Percentiles rank a stretch among this genome's conserved stretches.
Evolutionary conservation across 2,113 vertebrate genomes (phyloP).

Genomic region (Apus apus): DNA sequence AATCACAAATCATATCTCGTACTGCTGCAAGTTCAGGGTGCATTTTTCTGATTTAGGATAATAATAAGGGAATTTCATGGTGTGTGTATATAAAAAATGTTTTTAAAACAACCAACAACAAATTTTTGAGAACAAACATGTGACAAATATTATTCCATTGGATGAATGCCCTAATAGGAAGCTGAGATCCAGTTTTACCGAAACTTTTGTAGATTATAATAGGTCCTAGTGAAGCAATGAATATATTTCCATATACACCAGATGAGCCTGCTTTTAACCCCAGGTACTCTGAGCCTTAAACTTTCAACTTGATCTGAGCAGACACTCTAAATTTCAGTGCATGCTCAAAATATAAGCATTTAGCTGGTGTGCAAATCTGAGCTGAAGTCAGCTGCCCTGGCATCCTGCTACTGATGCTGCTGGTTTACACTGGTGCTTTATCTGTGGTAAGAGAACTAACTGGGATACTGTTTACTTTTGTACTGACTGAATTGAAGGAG

Average conservation of each 20-base stretch:
- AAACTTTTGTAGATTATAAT: neutral
- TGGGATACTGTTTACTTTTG: neutral
- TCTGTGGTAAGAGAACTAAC: neutral
- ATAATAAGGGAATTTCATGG: neutral
- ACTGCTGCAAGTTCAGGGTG: neutral
- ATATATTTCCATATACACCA: neutral
- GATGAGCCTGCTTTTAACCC: neutral
- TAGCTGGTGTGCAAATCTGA: neutral
- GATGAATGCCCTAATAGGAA: neutral
- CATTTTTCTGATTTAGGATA: neutral
- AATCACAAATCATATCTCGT: neutral
- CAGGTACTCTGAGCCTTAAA: neutral
- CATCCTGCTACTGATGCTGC: neutral
- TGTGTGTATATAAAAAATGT: accelerated
- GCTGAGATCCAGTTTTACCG: neutral
- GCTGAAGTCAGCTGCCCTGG: neutral
- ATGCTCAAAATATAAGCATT: neutral
- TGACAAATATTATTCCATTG: neutral
- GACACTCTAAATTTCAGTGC: neutral
- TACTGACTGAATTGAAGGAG: neutral
- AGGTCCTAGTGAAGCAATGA: neutral
- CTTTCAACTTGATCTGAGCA: neutral
- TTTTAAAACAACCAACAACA: neutral
- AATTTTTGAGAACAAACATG: neutral
- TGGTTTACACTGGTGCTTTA: neutral